Base-by-base conservation (phyloP, 2,888 invertebrate genomes). In the Oscheius sp. region DNA sequence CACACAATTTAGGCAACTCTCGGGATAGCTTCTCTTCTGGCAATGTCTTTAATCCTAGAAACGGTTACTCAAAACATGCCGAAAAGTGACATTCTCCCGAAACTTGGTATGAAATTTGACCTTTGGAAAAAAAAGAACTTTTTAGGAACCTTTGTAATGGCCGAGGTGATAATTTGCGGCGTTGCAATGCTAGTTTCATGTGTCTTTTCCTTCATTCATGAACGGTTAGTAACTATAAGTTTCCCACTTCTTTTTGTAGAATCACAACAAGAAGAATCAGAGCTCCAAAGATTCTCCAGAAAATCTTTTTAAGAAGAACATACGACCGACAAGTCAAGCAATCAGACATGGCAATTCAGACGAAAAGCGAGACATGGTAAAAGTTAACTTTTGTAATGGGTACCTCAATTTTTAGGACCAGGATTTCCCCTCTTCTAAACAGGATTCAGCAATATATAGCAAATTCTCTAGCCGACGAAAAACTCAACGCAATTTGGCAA, bases 51-150 rank as follows among this genome's bases (percentile, higher is more conserved):
- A 4, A 63, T 63, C 29, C 63, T 63, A 2, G 63, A 63, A 48
- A 63, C 63, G 2, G 63, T 63, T 47, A 63, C 63, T 21, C 63
- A 63, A 29, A 63, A 63, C 48, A 63, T 63, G 63, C 63, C 63
- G 2, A 63, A 63, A 48, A 63, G 63, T 63, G 63, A 63, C n/a
- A 29, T 63, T 2, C 21, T 63, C 10, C 63, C 63, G 1, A 63
- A 63, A 48, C 21, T 63, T 48, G 63, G 63, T 63, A 47, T 11
- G 47, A 11, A 50, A 9, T 37, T 35, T 35, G 1, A n/a, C 1
- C 4, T 35, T 33, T 42, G 32, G 5, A 5, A 21, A 48, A 29
- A 21, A 21, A 21, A 21, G 21, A 21, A 21, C 21, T 29, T 5
- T 48, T 47, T 33, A 63, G 63, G 63, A 63, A 63, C 63, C 2